A percentile compares a stretch with the other conserved stretches of the same genome.
Evolutionary conservation across 2,797 vertebrate species (phyloP).

Genomic region (Toxotes lorentzi): DNA sequence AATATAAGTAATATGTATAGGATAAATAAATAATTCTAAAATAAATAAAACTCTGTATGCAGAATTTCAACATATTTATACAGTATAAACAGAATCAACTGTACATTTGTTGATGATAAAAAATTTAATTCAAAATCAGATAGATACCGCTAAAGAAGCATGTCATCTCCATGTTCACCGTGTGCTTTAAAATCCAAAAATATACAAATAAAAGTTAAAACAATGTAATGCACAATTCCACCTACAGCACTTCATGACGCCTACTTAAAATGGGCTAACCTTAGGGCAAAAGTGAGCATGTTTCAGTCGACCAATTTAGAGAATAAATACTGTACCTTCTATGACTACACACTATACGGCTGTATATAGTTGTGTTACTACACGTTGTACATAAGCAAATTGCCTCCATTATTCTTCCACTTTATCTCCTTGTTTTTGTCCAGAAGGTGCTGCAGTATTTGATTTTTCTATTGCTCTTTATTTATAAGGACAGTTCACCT

Average conservation of each 20-base stretch:
- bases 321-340: conserved; percentile 40
- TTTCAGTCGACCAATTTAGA: conserved; percentile 11
- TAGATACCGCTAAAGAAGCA: conserved; percentile 14
- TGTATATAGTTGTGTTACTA: conserved; percentile 14
- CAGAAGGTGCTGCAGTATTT: conserved; percentile 53
- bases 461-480: conserved; percentile 47
- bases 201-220: conserved; percentile 35
- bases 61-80: conserved; percentile 53
- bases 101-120: conserved; percentile 39
- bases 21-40: conserved; percentile 76
- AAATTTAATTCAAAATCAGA: conserved; percentile 26
- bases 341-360: conserved; percentile 5
- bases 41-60: conserved; percentile 72
- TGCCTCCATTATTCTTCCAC: conserved; percentile 16
- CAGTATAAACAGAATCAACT: conserved; percentile 62
- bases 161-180: neutral
- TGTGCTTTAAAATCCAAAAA: conserved; percentile 42
- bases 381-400: conserved; percentile 37
- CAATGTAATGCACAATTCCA: conserved; percentile 22
- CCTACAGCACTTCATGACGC: conserved; percentile 33
- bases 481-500: neutral
- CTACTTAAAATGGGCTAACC: conserved; percentile 10
- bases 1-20: conserved; percentile 25
- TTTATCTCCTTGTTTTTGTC: conserved; percentile 2
- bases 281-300: neutral